Evolutionary conservation across 2,113 vertebrate genomes (phyloP), one percentile per base, ranked within the genome.

Genomic region (Ageneiosus marmoratus): DNA sequence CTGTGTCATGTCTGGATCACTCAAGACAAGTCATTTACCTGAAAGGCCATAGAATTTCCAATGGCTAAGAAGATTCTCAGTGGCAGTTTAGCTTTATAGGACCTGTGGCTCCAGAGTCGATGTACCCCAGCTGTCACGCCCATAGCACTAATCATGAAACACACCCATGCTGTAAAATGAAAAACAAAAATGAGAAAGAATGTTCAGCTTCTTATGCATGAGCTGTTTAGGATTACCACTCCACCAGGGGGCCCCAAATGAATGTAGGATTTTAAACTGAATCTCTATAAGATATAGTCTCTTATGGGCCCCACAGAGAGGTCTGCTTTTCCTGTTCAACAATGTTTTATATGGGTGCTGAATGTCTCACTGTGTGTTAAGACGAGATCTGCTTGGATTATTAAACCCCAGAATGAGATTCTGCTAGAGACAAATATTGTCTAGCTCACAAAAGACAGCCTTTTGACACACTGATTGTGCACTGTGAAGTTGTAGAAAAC

Each of bases 91-190:
- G 96, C 97, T 91, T 97, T 98, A 88, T 97, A 98, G 83, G 95
- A 93, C 44, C 96, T 93, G 89, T 99, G 98, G 84, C 97, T 98
- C 97, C 96, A 99, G 77, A 99, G 94, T 65, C 96, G 95, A 88
- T 99, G 97, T 12, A 93, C 95, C 56, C 97, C 97, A 1, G 96
- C 97, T 2, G 96, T 97, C 77, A 99, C 91, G 9, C 97, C 96
- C 60, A 97, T 89, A 56, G 95, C 95, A 29, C 94, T 95, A 53
- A 94, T 0, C 29, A 93, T 0, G 55, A 95, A 97, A 91, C 93
- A 96, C 50, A 92, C 27, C 13, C 77, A 0, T 0, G 29, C 97
- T 99, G 87, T 75, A 79, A n/a, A 72, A 77, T 87, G 34, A 87
- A 41, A 86, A 73, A 77, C 63, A 83, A 83, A 58, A 58, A 74